These are phyloP conservation scores for Gephyroberyx darwinii DNA, from an alignment of 2,797 vertebrate genomes.

Conservation along the genomic window DNA sequence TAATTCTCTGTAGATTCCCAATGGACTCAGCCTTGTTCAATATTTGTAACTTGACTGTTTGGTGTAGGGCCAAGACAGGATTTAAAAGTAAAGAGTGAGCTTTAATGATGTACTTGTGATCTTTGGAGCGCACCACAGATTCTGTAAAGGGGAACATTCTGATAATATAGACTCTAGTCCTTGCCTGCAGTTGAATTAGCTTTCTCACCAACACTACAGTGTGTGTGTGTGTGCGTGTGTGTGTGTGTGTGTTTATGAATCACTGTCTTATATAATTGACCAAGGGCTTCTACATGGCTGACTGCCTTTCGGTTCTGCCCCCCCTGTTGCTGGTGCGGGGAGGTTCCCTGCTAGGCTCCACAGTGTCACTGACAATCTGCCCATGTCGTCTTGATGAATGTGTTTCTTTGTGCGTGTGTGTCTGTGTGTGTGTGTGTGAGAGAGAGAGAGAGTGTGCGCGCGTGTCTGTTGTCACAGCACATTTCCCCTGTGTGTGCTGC, in stretches of 20 bases:
- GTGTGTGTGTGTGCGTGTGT: constrained; percentile 17
- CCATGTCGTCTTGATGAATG: constrained; percentile 74
- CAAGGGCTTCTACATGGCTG: constrained; percentile 68
- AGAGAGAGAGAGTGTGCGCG: neutral
- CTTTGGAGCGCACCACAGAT: too few relatives aligned
- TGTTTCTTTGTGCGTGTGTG: constrained; percentile 46
- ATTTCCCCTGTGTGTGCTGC: constrained; percentile 53
- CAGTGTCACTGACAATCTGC: constrained; percentile 78
- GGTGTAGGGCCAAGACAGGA: constrained; percentile 1
- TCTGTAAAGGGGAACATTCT: constrained; percentile 32
- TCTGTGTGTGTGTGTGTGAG: constrained; percentile 26
- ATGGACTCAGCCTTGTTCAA: constrained; percentile 19
- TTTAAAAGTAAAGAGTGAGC: constrained; percentile 26
- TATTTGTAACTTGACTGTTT: neutral
- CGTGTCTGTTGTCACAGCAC: constrained; percentile 43
- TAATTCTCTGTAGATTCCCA: constrained; percentile 29
- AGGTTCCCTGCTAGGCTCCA: constrained; percentile 72
- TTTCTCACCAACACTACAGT: too few relatives aligned
- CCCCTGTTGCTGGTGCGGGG: constrained; percentile 68
- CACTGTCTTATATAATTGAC: constrained; percentile 77
- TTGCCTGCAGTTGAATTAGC: constrained; percentile 40
- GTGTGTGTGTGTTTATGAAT: constrained; percentile 48
- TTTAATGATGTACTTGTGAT: constrained; percentile 49
- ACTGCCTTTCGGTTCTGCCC: constrained; percentile 66
- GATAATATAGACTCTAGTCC: constrained; percentile 31